Percentiles rank a stretch among this genome's conserved stretches.
These are phyloP conservation scores for Apteryx owenii DNA, from an alignment of 2,113 vertebrate genomes.

Conservation along the genomic window DNA sequence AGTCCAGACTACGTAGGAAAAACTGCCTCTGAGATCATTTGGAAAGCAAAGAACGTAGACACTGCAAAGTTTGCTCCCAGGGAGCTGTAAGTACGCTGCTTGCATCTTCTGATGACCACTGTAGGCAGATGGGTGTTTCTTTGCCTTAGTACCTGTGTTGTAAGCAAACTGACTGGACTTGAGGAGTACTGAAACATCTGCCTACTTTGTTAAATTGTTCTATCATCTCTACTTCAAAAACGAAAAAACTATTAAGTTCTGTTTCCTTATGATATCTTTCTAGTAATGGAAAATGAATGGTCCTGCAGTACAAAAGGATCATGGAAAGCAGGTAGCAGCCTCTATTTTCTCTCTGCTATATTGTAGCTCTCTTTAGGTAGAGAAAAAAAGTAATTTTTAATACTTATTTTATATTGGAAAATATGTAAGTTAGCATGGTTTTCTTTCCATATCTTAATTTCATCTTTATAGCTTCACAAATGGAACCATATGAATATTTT, in stretches of 20 bases:
- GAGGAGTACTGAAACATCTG: neutral
- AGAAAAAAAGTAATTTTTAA: neutral
- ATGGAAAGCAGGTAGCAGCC: neutral
- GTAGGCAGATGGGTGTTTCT: neutral
- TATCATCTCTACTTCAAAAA: neutral
- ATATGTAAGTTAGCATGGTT: neutral
- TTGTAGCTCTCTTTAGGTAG: neutral
- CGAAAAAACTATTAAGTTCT: neutral
- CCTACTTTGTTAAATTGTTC: neutral
- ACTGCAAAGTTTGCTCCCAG: neutral
- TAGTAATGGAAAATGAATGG: neutral
- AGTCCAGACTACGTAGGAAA: neutral
- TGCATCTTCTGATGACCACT: neutral
- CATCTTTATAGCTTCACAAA: neutral
- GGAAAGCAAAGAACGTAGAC: neutral
- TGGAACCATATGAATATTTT: neutral
- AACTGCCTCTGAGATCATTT: neutral
- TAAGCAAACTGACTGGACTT: neutral
- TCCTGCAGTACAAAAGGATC: neutral
- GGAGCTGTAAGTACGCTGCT: neutral
- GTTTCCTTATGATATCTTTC: neutral
- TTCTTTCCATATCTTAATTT: neutral
- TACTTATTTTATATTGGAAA: neutral
- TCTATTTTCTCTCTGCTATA: neutral
- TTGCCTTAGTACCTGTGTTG: neutral